Percentiles rank a stretch among this genome's conserved stretches.
phyloP scores from a whole-genome alignment of 2,888 invertebrate species.

The Zygogramma bicolorata region DNA sequence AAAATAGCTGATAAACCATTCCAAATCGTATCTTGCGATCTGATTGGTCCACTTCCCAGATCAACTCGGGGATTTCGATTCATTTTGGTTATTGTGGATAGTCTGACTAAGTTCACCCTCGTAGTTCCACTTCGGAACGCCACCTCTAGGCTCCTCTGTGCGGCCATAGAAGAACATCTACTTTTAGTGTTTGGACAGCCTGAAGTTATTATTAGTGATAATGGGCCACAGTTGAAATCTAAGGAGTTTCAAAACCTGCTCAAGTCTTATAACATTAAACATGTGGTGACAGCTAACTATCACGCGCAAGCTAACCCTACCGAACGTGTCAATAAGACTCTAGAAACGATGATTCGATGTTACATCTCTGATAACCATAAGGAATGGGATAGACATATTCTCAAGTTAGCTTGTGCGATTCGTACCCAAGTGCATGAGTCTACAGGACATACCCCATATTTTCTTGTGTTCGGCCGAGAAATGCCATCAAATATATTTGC shows the following conservation, averaged over 20 bases:
- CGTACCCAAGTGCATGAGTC: no score
- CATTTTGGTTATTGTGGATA: conserved; percentile 27
- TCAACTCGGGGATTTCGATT: conserved; percentile 8
- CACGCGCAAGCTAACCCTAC: no score
- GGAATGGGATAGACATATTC: no score
- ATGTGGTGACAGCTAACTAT: no score
- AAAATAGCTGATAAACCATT: neutral
- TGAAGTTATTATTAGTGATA: neutral
- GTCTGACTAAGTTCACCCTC: conserved; percentile 25
- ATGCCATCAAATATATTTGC: no score
- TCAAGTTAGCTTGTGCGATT: no score
- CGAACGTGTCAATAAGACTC: no score
- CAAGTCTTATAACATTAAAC: neutral
- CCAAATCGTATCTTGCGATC: conserved; percentile 12
- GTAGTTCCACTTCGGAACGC: conserved; percentile 28
- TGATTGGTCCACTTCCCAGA: conserved; percentile 42
- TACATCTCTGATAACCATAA: no score
- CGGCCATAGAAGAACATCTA: neutral
- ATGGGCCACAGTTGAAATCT: neutral
- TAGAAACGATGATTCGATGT: no score
- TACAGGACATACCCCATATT: no score
- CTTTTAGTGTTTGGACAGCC: neutral
- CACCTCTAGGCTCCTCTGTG: neutral
- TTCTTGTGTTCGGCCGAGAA: no score
- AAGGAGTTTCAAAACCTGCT: neutral